A percentile compares a stretch with the other conserved stretches of the same genome.
Conservation (phyloP, 2,888 invertebrate genomes). For the Zygogramma bicolorata region DNA sequence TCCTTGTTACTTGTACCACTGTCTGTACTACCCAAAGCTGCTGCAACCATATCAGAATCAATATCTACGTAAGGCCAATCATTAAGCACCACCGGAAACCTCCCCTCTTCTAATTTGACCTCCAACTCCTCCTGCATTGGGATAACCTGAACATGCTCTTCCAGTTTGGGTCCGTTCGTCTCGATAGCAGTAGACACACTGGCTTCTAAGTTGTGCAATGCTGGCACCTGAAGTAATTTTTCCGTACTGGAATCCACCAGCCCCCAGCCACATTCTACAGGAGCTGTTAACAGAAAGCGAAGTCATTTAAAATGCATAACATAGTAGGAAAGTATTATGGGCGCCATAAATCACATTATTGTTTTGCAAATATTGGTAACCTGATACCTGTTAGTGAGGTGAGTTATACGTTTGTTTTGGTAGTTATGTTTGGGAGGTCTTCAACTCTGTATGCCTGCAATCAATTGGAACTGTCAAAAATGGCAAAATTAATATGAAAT, state of each 20-base stretch:
- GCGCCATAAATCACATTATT: slow-evolving; percentile 25
- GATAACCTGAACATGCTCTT: slow-evolving; percentile 63
- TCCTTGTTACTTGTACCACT: slow-evolving; percentile 36
- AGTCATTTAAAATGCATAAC: slow-evolving; percentile 46
- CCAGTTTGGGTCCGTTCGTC: slow-evolving; percentile 32
- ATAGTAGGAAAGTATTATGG: slow-evolving; percentile 25
- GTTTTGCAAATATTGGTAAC: slow-evolving; percentile 25
- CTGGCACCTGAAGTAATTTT: slow-evolving; percentile 66
- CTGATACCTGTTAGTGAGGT: slow-evolving; percentile 17
- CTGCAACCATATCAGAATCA: slow-evolving; percentile 68
- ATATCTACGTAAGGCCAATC: slow-evolving; percentile 68
- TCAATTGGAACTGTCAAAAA: neutral
- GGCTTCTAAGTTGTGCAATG: slow-evolving; percentile 63
- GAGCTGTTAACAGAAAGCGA: slow-evolving; percentile 48
- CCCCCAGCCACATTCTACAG: slow-evolving; percentile 67
- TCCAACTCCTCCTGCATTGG: slow-evolving; percentile 74
- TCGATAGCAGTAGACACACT: slow-evolving; percentile 32
- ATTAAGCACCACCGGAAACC: slow-evolving; percentile 66
- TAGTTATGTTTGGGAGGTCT: slow-evolving; percentile 29
- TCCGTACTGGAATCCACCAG: slow-evolving; percentile 69
- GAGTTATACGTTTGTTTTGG: slow-evolving; percentile 24
- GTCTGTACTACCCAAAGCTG: slow-evolving; percentile 64
- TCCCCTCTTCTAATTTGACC: slow-evolving; percentile 69
- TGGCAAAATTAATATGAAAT: neutral
- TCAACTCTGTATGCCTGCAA: neutral